Base-by-base conservation (phyloP, 2,797 vertebrate genomes). In the Carduelis carduelis region DNA sequence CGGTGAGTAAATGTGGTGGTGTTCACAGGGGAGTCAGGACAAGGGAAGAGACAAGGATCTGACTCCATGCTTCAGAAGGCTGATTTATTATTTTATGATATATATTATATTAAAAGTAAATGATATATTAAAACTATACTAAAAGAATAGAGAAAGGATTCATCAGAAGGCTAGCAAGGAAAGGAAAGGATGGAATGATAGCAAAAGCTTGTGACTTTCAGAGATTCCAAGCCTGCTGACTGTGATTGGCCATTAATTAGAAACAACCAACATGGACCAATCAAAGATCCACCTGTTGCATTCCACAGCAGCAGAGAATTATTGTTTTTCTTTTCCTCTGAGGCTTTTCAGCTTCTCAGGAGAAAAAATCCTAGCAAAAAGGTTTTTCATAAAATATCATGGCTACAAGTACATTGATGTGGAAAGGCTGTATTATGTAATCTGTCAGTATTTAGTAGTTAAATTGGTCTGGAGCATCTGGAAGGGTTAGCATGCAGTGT, bases 1-100 rank as follows among this genome's bases (percentile, higher is more conserved):
- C 98, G 98, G 99, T 99, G 96, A 97, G 97, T 94, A 65, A 55
- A 55, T 55, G 52, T 55, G 52, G 19, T 32, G 30, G 32, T n/a
- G 52, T n/a, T 55, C 32, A n/a, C 32, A n/a, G 53, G 30, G 53
- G 53, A 9, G 5, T 55, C 53, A 55, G 52, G 32, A n/a, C 2
- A 32, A n/a, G 53, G 32, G 53, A 55, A n/a, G 52, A 55, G 30
- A 55, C n/a, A 32, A 55, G 53, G 32, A 55, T n/a, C 32, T 55
- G 32, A 55, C 20, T 55, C 32, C 20, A n/a, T n/a, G 53, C 22
- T n/a, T n/a, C 20, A 55, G 53, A 55, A n/a, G 20, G 53, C 53
- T 55, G 53, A 55, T 21, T 55, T 14, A 9, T 14, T 55, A n/a
- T 55, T 55, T 21, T 55, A n/a, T 21, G 5, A 53, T 53, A 14